Evolutionary conservation across 1,140 invertebrate genomes (phyloP), one percentile per base, ranked within the genome.

Genomic region (Batillaria attramentaria): DNA sequence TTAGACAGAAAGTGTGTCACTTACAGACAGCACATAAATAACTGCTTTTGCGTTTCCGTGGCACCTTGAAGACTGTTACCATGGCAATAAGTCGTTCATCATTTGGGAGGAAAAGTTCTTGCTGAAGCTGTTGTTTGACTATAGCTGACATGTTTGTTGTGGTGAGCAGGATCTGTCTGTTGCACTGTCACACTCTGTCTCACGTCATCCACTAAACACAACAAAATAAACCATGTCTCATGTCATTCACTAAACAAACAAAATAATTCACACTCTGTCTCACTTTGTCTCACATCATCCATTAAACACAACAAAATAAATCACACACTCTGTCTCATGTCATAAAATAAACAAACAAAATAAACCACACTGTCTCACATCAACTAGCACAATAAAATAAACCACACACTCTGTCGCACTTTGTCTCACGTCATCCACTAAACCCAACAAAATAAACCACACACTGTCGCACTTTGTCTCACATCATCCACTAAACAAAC

Each of bases 11-110:
- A n/a, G n/a, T n/a, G n/a, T n/a, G n/a, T n/a, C n/a, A 88, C 87
- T 86, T 94, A 84, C 94, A 94, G 16, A 94, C 93, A 62, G 96
- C 92, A 90, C 96, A 97, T 5, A 97, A 88, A 89, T 95, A 96
- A 93, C 92, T 95, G 93, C 92, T 94, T 87, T 95, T 96, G 93
- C 93, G 95, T 88, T 96, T 97, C 87, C 95, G 95, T 57, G 91
- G 91, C 57, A 90, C 87, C 88, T 92, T 92, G 1, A 91, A 94
- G 31, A 97, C 96, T 89, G 95, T 94, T 82, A 95, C 95, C 68
- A 96, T 93, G 2, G 94, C 94, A 62, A 97, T 91, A n/a, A 97
- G 90, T 82, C 95, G 92, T 91, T 97, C 96, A 87, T 95, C 95
- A 79, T 92, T 93, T 6, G 94, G 93, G 76, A 95, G 93, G 88